Evolutionary conservation across 2,797 vertebrate species (phyloP).

Genomic region (Florisuga fusca): DNA sequence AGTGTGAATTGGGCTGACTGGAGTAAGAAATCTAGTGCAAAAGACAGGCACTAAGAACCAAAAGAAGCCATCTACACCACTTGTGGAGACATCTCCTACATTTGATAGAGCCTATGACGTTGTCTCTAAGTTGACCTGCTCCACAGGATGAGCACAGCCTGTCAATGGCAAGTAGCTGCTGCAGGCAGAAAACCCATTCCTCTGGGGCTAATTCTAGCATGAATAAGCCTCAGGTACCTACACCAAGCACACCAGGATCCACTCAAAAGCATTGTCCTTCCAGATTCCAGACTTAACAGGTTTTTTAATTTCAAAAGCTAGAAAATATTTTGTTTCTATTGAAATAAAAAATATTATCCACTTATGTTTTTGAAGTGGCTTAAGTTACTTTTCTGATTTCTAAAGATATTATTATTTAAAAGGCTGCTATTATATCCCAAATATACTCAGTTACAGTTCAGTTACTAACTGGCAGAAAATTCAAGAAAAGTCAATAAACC

Average conservation of each 20-base stretch:
- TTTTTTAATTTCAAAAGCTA: not conserved
- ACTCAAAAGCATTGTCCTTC: no score
- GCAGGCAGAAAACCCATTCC: not conserved
- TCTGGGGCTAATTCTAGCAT: not conserved
- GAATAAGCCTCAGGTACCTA: not conserved
- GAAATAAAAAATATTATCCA: not conserved
- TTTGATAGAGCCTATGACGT: not conserved
- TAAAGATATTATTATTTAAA: not conserved
- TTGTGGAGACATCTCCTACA: not conserved
- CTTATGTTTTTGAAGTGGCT: not conserved
- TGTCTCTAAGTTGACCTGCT: not conserved
- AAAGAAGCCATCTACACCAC: not conserved
- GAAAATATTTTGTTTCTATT: not conserved
- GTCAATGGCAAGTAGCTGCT: not conserved
- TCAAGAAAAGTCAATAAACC: slow-evolving; percentile 77
- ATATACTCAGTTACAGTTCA: not conserved
- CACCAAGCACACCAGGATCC: not conserved
- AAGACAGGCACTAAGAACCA: not conserved
- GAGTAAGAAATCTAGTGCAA: not conserved
- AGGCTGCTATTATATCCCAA: not conserved
- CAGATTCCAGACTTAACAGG: not conserved
- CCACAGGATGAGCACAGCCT: not conserved
- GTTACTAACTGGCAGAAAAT: not conserved
- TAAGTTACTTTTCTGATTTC: not conserved
- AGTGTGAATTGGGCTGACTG: not conserved